A percentile compares a stretch with the other conserved stretches of the same genome.
Evolutionary conservation across 2,888 invertebrate species (phyloP).

Genomic region (Euclidia mi): DNA sequence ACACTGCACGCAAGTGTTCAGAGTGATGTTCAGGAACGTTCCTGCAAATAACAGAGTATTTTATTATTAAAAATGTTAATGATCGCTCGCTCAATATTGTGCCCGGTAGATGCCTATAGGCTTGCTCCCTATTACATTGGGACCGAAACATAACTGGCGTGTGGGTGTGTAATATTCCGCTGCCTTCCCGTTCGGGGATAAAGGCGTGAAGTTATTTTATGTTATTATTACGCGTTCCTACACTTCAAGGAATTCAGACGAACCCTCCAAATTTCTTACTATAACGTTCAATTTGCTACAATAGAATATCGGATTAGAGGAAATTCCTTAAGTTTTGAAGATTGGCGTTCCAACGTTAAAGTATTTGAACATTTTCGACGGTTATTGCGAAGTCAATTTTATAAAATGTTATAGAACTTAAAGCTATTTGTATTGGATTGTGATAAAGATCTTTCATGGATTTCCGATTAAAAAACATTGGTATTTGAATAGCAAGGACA

Average conservation of each 20-base stretch:
- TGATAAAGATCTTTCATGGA: background rate
- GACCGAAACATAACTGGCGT: no score
- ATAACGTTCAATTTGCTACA: constrained; percentile 18
- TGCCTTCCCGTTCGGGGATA: no score
- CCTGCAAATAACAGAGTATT: constrained; percentile 82
- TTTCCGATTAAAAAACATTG: no score
- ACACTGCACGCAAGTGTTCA: constrained; percentile 96
- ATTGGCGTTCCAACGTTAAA: constrained; percentile 36
- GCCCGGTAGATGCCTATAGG: no score
- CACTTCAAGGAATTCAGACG: background rate
- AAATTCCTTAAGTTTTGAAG: constrained; percentile 28
- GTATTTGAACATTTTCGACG: constrained; percentile 55
- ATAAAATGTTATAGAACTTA: constrained; percentile 12
- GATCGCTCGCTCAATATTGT: no score
- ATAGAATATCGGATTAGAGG: constrained; percentile 14
- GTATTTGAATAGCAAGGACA: no score
- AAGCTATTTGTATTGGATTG: background rate
- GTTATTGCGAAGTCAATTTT: constrained; percentile 35
- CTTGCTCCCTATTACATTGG: no score
- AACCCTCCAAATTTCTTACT: constrained; percentile 6
- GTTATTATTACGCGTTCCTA: no score
- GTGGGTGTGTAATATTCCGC: no score
- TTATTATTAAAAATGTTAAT: background rate
- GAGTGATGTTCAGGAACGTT: constrained; percentile 95
- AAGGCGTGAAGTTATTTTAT: no score